Percentiles rank a stretch among this genome's conserved stretches.
Evolutionary conservation across 2,113 vertebrate genomes (phyloP).

Genomic region (Chinchilla lanigera): DNA sequence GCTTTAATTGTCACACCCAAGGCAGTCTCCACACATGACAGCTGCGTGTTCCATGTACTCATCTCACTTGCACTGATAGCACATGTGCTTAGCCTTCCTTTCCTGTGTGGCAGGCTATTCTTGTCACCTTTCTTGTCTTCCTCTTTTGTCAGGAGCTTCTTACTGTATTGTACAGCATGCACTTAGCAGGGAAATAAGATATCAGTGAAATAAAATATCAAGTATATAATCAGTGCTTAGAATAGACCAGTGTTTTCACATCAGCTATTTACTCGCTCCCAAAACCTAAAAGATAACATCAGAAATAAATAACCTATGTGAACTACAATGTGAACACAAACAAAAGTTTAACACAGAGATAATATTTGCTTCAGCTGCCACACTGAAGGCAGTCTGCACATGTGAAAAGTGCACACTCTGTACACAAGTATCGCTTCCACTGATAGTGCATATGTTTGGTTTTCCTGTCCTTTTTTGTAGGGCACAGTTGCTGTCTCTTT

Average conservation of each 20-base stretch:
- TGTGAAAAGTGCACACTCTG: neutral
- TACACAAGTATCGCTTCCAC: neutral
- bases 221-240: neutral
- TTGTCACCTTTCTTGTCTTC: neutral
- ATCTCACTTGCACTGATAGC: neutral
- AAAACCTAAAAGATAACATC: neutral
- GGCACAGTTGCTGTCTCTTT: neutral
- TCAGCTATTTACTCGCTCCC: neutral
- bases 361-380: neutral
- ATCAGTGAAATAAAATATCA: neutral
- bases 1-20: neutral
- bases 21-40: neutral
- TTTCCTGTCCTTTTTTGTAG: neutral
- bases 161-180: neutral
- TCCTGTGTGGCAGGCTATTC: neutral
- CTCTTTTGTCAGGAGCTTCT: neutral
- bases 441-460: neutral
- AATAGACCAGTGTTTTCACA: neutral
- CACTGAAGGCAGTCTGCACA: neutral
- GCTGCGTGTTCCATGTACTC: neutral
- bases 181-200: neutral
- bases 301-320: neutral
- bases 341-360: neutral
- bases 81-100: neutral
- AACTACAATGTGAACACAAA: neutral